These are phyloP conservation scores for Meiosimyza platycephala DNA, from an alignment of 2,888 invertebrate species.

Conservation along the genomic window DNA sequence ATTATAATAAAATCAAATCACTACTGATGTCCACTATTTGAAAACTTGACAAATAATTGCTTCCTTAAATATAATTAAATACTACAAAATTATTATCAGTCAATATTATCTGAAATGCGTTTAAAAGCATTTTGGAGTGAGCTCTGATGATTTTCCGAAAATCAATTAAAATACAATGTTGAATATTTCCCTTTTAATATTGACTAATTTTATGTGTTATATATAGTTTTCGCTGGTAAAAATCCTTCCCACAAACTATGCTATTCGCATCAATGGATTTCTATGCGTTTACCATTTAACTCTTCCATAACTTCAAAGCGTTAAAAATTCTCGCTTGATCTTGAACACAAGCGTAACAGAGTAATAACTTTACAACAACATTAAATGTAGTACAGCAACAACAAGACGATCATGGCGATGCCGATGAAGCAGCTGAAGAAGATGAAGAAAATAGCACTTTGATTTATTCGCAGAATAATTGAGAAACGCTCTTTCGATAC, in stretches of 20 bases:
- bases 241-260: no score
- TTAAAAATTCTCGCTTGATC: conserved; percentile 41
- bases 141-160: conserved; percentile 17
- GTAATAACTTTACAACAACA: conserved; percentile 28
- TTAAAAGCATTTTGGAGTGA: not conserved
- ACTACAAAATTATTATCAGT: not conserved
- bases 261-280: no score
- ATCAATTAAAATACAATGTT: conserved; percentile 33
- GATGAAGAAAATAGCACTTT: conserved; percentile 38
- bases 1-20: no score
- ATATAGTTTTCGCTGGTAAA: no score
- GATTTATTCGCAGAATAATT: conserved; percentile 48
- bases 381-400: conserved; percentile 9
- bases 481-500: conserved; percentile 38
- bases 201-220: conserved; percentile 7
- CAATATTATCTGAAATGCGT: not conserved
- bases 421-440: not conserved
- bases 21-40: no score
- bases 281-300: conserved; percentile 3
- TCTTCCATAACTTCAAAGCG: conserved; percentile 46
- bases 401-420: not conserved
- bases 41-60: no score
- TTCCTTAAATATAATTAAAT: no score
- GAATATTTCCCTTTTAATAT: conserved; percentile 6
- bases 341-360: conserved; percentile 44